Evolutionary conservation across 1,140 invertebrate genomes (phyloP).

Genomic region (Copidosoma floridanum): DNA sequence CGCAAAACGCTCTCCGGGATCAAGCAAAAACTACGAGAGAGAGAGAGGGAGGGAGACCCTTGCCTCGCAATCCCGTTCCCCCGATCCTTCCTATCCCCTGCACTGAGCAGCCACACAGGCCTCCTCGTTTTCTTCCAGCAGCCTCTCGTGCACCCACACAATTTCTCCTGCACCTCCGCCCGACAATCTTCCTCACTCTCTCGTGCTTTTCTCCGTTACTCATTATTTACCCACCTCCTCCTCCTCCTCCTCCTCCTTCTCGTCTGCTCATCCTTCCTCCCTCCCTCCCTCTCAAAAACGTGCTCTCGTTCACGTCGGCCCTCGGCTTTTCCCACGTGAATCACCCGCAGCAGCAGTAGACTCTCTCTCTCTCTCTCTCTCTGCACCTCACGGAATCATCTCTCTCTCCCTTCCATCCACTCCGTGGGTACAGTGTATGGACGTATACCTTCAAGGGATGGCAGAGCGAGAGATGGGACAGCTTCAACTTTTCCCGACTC

Average conservation of each 20-base stretch:
- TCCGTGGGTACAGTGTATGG: too few species aligned
- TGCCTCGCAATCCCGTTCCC: not conserved
- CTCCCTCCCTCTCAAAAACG: constrained; percentile 46
- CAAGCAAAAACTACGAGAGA: too few species aligned
- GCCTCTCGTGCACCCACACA: too few species aligned
- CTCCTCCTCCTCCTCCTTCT: not conserved
- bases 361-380: not conserved
- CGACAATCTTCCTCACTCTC: not conserved
- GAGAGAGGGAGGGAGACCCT: not conserved
- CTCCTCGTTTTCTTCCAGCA: too few species aligned
- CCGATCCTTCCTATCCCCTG: not conserved
- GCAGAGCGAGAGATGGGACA: constrained; percentile 8
- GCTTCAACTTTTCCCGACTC: not conserved
- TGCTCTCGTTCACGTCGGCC: constrained; percentile 42
- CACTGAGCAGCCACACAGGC: not conserved
- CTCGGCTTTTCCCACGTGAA: constrained; percentile 46
- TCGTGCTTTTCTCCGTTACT: not conserved
- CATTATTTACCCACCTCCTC: constrained; percentile 20
- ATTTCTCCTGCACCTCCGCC: too few species aligned
- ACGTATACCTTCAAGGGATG: constrained; percentile 1
- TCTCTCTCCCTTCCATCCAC: not conserved
- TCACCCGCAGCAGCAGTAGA: constrained; percentile 35
- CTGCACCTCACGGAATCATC: not conserved
- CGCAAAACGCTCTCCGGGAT: too few species aligned
- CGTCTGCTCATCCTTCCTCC: constrained; percentile 46